Evolutionary conservation across 2,113 vertebrate genomes (phyloP).

Genomic region (Ailuropoda melanoleuca): DNA sequence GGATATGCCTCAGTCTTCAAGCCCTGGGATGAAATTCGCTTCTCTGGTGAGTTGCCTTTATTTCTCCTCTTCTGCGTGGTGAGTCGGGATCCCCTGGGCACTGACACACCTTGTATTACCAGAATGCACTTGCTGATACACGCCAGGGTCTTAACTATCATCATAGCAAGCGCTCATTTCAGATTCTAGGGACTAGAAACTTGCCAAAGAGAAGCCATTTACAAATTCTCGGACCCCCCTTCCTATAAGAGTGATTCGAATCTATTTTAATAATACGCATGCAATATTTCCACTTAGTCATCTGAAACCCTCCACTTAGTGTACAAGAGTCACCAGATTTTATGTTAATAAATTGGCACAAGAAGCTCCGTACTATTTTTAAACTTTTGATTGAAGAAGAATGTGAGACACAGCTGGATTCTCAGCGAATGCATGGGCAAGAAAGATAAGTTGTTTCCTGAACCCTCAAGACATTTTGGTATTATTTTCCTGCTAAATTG

Average conservation of each 20-base stretch:
- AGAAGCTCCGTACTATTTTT: conserved; percentile 28
- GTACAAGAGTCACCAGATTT: neutral
- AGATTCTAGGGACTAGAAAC: neutral
- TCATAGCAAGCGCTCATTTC: neutral
- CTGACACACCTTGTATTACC: fast-evolving
- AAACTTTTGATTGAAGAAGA: conserved; percentile 29
- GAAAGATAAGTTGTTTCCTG: conserved; percentile 58
- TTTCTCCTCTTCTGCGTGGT: neutral
- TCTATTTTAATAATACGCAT: neutral
- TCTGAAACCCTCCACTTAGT: neutral
- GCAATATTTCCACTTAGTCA: neutral
- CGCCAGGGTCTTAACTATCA: neutral
- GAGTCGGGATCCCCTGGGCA: neutral
- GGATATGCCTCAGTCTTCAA: neutral
- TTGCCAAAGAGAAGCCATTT: neutral
- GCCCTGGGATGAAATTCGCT: neutral
- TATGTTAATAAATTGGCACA: conserved; percentile 18
- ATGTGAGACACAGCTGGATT: conserved; percentile 44
- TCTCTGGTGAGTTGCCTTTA: neutral
- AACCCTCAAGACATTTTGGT: conserved; percentile 31
- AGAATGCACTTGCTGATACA: neutral
- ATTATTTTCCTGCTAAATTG: conserved; percentile 70
- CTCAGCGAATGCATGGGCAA: neutral
- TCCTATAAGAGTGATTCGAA: neutral
- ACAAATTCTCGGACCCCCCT: neutral